These are phyloP conservation scores for Limonius californicus DNA, from an alignment of 1,140 invertebrate species.

Conservation along the genomic window DNA sequence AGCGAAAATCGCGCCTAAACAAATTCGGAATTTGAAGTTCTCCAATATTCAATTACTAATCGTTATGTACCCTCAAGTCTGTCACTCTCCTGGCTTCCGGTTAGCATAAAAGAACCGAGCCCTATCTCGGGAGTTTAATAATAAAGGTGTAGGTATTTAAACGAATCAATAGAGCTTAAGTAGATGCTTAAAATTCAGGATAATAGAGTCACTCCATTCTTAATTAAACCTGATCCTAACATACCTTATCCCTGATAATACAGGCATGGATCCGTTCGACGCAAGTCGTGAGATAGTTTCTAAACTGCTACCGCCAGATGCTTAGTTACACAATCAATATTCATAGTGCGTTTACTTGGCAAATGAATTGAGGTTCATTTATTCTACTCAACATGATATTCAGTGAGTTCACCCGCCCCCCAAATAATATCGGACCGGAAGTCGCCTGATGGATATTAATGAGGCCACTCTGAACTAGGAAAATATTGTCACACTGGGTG, in stretches of 20 bases:
- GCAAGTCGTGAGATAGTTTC: neutral
- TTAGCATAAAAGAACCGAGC: too few relatives aligned
- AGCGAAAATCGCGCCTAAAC: too few relatives aligned
- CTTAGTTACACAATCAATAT: slow-evolving; percentile 13
- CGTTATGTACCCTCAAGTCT: too few relatives aligned
- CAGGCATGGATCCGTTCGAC: neutral
- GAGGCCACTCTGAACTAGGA: too few relatives aligned
- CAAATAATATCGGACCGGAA: too few relatives aligned
- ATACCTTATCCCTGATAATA: slow-evolving; percentile 1
- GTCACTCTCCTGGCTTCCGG: too few relatives aligned
- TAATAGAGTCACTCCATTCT: neutral
- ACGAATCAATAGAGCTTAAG: neutral
- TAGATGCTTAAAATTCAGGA: neutral
- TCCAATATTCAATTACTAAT: too few relatives aligned
- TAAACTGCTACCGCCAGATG: slow-evolving; percentile 2
- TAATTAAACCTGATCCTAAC: slow-evolving; percentile 1
- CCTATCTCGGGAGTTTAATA: neutral
- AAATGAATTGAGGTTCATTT: slow-evolving; percentile 11
- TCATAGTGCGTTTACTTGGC: slow-evolving; percentile 3
- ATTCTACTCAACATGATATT: slow-evolving; percentile 3
- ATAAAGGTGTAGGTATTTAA: neutral
- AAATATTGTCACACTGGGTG: too few relatives aligned
- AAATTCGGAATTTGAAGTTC: too few relatives aligned
- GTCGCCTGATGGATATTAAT: too few relatives aligned
- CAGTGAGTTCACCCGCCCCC: neutral